Base-by-base conservation (phyloP, 2,888 invertebrate species). In the Furcula furcula region DNA sequence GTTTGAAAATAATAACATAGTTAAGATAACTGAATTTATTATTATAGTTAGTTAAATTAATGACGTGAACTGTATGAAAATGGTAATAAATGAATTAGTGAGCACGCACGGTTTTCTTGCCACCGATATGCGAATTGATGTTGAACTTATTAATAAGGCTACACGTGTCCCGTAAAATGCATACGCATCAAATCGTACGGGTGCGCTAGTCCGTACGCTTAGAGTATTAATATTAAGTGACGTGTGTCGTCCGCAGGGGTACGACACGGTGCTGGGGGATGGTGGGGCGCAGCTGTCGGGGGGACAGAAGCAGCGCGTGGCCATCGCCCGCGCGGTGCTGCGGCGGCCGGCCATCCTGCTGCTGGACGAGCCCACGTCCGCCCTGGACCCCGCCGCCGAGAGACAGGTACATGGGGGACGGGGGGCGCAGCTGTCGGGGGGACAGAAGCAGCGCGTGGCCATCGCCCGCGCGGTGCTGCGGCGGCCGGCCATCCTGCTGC, bases 351-450 rank as follows among this genome's bases (percentile, higher is more conserved):
- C 90, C 26, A 90, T 96, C 21, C 80, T 94, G 31, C 76, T 94
- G 33, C 78, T 94, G 44, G 96, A 96, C 65, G 96, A 96, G 72
- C 96, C 95, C 0, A 96, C 96, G 0, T 95, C 95, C 0, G 96
- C 96, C 0, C 76, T 96, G 35, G 96, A 96, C 78, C 92, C 94
- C 2, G 92, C 93, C 36, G 94, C 94, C 19, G 97, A 96, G 74
- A 89, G 91, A 20, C 92, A 90, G 46, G 95, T 95, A 2, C 92
- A 4, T 95, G 7, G 95, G 95, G 0, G 94, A 94, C 55, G 85
- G 93, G 95, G 95, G 0, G 93, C 94, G 0, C 93, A 94, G 55
- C 83, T 96, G 33, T 94, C 94, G 0, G 95, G 95, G 2, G 95
- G 96, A 0, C 95, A 96, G 78, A 95, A 95, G 70, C 96, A 96